Evolutionary conservation across 2,888 invertebrate species (phyloP), one percentile per base, ranked within the genome.

Genomic region (Protodeltote pygarga): DNA sequence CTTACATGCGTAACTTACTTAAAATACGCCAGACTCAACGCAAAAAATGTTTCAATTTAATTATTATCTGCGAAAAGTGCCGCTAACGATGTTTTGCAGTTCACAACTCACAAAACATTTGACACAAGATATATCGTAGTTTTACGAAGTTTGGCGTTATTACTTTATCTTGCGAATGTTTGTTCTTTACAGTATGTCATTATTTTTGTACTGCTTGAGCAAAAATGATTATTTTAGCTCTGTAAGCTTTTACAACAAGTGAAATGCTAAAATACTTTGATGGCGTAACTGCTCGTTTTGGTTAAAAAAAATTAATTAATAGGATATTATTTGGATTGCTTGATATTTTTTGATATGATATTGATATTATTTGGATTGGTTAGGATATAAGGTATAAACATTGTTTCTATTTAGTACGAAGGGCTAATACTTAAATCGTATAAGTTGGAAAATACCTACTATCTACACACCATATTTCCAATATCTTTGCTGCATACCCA

Each of bases 1-100:
- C 77, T 69, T 76, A 75, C 73, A 77, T 81, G 83, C 78, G 81
- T 83, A 82, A 81, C 75, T 82, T 78, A 78, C 78, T 80, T 81
- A 73, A 75, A 78, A 77, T 65, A 69, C 47, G 44, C 42, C 63
- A 66, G 69, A 65, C 51, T 58, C 45, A 64, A 55, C 28, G 20
- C 35, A 50, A 64, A 73, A 73, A 69, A 66, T 68, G 57, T 66
- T 71, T 65, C 38, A 63, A 62, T 68, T 64, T 50, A 53, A 49
- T 40, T n/a, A n/a, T 53, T 51, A 57, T 63, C 25, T 46, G 41
- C 27, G 27, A 52, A 50, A 37, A 28, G 24, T 14, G 24, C 38
- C 32, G 33, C 41, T 60, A 45, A 49, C 33, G 28, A 46, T 37
- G 42, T 48, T 48, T 41, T 27, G 32, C 28, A 23, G 49, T 58